These are phyloP conservation scores for Odontesthes bonariensis DNA, from an alignment of 2,113 vertebrate genomes.

Conservation along the genomic window DNA sequence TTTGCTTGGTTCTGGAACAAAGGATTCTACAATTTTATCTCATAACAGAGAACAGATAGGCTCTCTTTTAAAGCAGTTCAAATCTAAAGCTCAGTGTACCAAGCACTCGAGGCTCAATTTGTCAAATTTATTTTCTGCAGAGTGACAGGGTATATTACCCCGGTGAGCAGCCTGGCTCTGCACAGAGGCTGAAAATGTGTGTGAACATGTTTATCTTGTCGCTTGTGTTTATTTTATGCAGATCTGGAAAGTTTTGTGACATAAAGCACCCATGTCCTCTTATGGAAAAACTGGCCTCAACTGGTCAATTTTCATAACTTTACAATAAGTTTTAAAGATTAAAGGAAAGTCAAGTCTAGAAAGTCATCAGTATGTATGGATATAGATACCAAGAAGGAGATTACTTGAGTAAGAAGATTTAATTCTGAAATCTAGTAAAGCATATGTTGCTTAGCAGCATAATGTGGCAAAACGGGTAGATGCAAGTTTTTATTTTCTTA, in stretches of 20 bases:
- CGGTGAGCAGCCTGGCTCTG: slow-evolving; percentile 49
- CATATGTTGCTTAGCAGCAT: not conserved
- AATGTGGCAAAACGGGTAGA: not conserved
- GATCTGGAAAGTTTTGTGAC: slow-evolving; percentile 5
- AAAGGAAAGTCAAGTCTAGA: not conserved
- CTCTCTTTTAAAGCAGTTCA: slow-evolving; percentile 36
- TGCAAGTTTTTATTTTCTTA: not conserved
- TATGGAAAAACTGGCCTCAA: not conserved
- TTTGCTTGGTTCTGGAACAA: slow-evolving; percentile 30
- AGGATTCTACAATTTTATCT: slow-evolving; percentile 24
- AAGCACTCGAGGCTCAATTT: slow-evolving; percentile 61
- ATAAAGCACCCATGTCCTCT: not conserved
- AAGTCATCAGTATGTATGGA: not conserved
- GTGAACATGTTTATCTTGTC: slow-evolving; percentile 16
- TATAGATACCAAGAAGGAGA: not conserved
- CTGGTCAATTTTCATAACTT: not conserved
- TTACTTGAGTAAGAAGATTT: not conserved
- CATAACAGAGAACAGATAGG: not conserved
- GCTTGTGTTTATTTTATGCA: slow-evolving; percentile 22
- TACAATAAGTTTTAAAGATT: not conserved
- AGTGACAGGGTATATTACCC: slow-evolving; percentile 61
- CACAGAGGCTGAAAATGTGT: slow-evolving; percentile 25
- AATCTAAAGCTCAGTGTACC: slow-evolving; percentile 44
- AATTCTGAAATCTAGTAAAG: not conserved
- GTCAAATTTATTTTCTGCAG: slow-evolving; percentile 67